A percentile compares a stretch with the other conserved stretches of the same genome.
These are phyloP conservation scores for Oedothorax gibbosus DNA, from an alignment of 1,140 invertebrate species.

Conservation along the genomic window DNA sequence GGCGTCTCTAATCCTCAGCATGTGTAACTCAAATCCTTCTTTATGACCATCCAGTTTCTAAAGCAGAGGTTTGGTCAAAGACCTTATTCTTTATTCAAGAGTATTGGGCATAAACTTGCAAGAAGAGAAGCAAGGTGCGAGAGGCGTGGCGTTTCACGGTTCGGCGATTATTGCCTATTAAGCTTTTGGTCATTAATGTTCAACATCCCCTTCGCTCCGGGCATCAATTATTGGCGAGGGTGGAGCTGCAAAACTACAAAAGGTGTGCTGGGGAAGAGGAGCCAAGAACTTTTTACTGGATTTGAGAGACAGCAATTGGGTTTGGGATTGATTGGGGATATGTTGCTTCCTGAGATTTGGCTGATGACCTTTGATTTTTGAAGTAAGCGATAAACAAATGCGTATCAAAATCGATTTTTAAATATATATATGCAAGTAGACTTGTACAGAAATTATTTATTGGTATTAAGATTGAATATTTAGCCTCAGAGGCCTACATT, in stretches of 20 bases:
- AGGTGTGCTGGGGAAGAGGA: slow-evolving; percentile 9
- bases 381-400: not conserved
- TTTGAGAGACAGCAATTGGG: too few relatives aligned
- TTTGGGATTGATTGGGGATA: not conserved
- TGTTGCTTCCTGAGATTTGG: not conserved
- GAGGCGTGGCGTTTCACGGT: slow-evolving; percentile 49
- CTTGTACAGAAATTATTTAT: not conserved
- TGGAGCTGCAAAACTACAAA: slow-evolving; percentile 44
- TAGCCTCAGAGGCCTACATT: too few relatives aligned
- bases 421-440: not conserved
- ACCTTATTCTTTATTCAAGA: slow-evolving; percentile 7
- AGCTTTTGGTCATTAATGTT: slow-evolving; percentile 37
- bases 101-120: slow-evolving; percentile 7
- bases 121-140: slow-evolving; percentile 20
- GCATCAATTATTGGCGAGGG: slow-evolving; percentile 52
- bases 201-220: slow-evolving; percentile 17
- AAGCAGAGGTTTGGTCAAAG: slow-evolving; percentile 24
- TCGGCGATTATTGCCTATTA: slow-evolving; percentile 55
- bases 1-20: not conserved
- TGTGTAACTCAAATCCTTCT: slow-evolving; percentile 1
- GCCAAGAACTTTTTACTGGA: too few relatives aligned
- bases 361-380: not conserved
- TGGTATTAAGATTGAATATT: too few relatives aligned
- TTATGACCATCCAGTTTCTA: not conserved
- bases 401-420: not conserved